These are phyloP conservation scores for Acleris sparsana DNA, from an alignment of 2,888 invertebrate genomes.

Conservation along the genomic window DNA sequence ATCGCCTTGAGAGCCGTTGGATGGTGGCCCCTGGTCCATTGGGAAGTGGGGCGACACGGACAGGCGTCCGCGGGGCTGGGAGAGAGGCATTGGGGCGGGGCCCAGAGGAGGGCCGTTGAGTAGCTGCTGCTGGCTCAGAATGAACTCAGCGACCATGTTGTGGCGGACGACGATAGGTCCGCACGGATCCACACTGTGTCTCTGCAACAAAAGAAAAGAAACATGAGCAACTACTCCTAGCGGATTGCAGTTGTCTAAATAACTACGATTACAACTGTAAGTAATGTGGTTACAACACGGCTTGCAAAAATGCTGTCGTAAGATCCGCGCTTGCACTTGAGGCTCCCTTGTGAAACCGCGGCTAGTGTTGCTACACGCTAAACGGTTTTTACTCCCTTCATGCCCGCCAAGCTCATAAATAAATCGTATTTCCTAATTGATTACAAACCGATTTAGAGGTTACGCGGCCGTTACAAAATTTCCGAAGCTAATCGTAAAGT, in stretches of 20 bases:
- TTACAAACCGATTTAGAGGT: constrained; percentile 58
- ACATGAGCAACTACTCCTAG: constrained; percentile 55
- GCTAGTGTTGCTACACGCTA: constrained; percentile 58
- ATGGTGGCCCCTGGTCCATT: constrained; percentile 75
- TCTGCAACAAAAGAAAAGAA: constrained; percentile 73
- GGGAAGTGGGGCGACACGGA: constrained; percentile 75
- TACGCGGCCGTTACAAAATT: constrained; percentile 68
- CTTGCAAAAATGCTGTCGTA: constrained; percentile 74
- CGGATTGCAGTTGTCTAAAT: constrained; percentile 58
- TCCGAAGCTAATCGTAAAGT: constrained; percentile 45
- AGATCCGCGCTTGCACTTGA: constrained; percentile 68
- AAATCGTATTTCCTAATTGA: constrained; percentile 65
- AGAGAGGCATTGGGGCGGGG: constrained; percentile 65
- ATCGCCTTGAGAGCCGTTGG: constrained; percentile 56
- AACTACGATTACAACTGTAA: constrained; percentile 40
- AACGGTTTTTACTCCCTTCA: constrained; percentile 70
- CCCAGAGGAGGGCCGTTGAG: constrained; percentile 68
- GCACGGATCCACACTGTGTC: constrained; percentile 76
- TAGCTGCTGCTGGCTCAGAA: constrained; percentile 87
- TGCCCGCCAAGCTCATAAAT: constrained; percentile 69
- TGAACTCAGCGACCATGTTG: constrained; percentile 95
- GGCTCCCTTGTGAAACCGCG: constrained; percentile 68
- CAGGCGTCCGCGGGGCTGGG: constrained; percentile 65
- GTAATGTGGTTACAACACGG: constrained; percentile 64
- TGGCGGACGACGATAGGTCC: constrained; percentile 83